phyloP scores from a whole-genome alignment of 2,113 vertebrate species.

The Catharus fuscescens region DNA sequence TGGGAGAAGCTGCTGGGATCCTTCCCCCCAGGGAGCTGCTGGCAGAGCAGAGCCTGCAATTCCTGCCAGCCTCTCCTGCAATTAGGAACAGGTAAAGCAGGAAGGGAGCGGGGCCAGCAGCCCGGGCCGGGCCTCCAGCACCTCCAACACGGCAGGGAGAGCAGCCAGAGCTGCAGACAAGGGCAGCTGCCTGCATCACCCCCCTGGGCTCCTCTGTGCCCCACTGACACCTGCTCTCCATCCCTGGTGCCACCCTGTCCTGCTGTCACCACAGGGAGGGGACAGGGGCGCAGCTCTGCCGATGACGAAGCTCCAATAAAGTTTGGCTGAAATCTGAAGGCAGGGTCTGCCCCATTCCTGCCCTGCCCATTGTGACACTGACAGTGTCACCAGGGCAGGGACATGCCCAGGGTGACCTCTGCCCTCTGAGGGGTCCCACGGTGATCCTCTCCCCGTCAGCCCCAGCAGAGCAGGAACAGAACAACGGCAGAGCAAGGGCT shows the following conservation, averaged over 20 bases:
- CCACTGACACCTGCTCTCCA: not conserved
- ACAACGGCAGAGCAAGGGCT: accelerated
- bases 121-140: not conserved
- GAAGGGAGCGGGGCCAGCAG: not conserved
- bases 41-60: not conserved
- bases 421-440: not conserved
- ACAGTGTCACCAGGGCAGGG: accelerated
- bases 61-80: not conserved
- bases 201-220: not conserved
- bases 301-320: slow-evolving; percentile 21
- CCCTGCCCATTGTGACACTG: accelerated
- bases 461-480: not conserved
- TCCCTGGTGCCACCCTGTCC: not conserved
- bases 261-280: accelerated
- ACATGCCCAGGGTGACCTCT: not conserved
- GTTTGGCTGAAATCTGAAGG: not conserved
- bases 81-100: slow-evolving; percentile 46
- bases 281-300: not conserved
- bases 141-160: not conserved
- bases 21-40: not conserved
- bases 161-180: not conserved
- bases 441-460: not conserved
- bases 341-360: accelerated
- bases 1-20: not conserved
- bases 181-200: not conserved